Conservation (phyloP, 2,113 vertebrate species). For the Castor canadensis region DNA sequence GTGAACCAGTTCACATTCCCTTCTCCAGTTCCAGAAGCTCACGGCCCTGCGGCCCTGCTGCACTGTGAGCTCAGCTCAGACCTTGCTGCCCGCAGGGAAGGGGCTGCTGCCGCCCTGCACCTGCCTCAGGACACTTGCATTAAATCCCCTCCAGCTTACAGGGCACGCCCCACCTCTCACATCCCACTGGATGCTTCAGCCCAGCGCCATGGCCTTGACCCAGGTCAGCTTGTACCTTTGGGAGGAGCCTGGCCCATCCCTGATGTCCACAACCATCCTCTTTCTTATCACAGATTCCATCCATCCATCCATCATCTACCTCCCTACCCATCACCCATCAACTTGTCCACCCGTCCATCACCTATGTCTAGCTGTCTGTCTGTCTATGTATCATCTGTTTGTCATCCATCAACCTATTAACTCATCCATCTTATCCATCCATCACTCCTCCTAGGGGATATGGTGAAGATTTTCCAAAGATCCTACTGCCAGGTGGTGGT, state of each 20-base stretch:
- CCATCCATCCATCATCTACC: background rate
- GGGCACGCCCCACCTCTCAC: background rate
- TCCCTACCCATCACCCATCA: background rate
- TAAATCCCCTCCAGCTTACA: background rate
- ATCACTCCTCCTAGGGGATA: background rate
- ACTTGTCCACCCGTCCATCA: background rate
- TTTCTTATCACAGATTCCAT: background rate
- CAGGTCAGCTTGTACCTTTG: background rate
- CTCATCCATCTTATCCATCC: background rate
- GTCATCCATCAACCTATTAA: background rate
- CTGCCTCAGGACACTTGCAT: background rate
- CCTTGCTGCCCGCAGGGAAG: background rate
- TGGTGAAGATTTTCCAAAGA: background rate
- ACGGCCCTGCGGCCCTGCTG: background rate
- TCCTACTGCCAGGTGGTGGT: background rate
- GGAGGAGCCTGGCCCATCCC: background rate
- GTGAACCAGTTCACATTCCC: background rate
- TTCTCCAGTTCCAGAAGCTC: background rate
- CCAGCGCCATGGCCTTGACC: background rate
- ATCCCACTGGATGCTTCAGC: background rate
- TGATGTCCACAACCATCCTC: background rate
- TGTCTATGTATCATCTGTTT: too few relatives aligned
- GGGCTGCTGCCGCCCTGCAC: background rate
- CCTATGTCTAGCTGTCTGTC: background rate
- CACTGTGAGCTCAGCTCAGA: too few relatives aligned